A percentile compares a stretch with the other conserved stretches of the same genome.
These are phyloP conservation scores for Bufo gargarizans DNA, from an alignment of 2,113 vertebrate genomes.

Conservation along the genomic window DNA sequence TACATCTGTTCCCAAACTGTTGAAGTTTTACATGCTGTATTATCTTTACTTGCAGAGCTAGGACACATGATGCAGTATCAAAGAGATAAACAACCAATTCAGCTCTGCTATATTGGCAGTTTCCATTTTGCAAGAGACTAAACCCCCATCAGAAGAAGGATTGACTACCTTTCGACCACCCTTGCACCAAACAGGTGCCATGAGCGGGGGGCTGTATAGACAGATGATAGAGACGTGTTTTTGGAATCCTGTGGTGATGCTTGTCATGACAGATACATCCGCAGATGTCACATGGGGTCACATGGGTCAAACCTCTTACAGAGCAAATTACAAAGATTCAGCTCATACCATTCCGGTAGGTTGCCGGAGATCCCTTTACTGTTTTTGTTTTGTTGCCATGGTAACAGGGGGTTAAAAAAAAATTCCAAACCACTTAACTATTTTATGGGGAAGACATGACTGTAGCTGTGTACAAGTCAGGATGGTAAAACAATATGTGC, in stretches of 20 bases:
- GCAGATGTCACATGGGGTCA: conserved; percentile 42
- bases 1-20: no score
- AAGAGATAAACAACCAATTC: no score
- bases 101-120: no score
- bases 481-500: conserved; percentile 12
- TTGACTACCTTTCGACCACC: not conserved
- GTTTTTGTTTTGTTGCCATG: conserved; percentile 38
- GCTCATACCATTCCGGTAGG: conserved; percentile 38
- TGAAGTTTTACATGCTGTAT: no score
- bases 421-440: not conserved
- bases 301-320: conserved; percentile 36
- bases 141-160: not conserved
- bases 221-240: not conserved
- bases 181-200: not conserved
- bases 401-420: not conserved
- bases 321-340: conserved; percentile 53
- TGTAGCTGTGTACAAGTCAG: not conserved
- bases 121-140: not conserved
- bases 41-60: no score
- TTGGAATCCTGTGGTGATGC: not conserved
- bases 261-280: conserved; percentile 37
- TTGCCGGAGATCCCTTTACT: conserved; percentile 28
- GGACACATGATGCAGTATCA: no score
- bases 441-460: not conserved
- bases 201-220: not conserved